phyloP scores from a whole-genome alignment of 2,113 vertebrate species.

The Himantopus leucocephalus region DNA sequence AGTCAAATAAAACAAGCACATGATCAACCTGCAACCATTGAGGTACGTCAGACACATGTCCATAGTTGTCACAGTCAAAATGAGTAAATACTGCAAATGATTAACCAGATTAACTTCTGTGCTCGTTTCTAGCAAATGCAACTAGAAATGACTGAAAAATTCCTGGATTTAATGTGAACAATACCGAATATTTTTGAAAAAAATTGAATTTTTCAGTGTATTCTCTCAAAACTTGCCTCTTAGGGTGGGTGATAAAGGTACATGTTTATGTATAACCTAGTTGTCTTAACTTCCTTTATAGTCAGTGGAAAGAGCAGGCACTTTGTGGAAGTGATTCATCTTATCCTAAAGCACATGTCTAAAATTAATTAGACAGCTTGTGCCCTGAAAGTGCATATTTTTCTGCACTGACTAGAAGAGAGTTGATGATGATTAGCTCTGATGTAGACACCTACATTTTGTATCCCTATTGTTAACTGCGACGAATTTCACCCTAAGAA shows the following conservation, averaged over 20 bases:
- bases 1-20: not conserved
- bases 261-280: fast-evolving
- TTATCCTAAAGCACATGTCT: constrained; percentile 14
- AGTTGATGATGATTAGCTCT: not conserved
- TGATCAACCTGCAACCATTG: not conserved
- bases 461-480: not conserved
- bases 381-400: not conserved
- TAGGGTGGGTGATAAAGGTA: not conserved
- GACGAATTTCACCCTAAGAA: not conserved
- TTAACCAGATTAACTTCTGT: not conserved
- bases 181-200: not conserved
- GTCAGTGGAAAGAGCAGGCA: not conserved
- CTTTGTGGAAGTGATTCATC: not conserved
- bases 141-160: not conserved
- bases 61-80: not conserved
- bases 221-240: not conserved
- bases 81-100: not conserved
- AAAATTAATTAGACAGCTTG: constrained; percentile 26
- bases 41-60: not conserved
- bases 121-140: not conserved
- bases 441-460: constrained; percentile 1
- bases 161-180: not conserved
- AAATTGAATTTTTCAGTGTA: not conserved
- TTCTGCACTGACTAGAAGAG: constrained; percentile 1
- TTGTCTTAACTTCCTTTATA: not conserved